These are phyloP conservation scores for Mercenaria mercenaria DNA, from an alignment of 1,140 invertebrate species.

Conservation along the genomic window DNA sequence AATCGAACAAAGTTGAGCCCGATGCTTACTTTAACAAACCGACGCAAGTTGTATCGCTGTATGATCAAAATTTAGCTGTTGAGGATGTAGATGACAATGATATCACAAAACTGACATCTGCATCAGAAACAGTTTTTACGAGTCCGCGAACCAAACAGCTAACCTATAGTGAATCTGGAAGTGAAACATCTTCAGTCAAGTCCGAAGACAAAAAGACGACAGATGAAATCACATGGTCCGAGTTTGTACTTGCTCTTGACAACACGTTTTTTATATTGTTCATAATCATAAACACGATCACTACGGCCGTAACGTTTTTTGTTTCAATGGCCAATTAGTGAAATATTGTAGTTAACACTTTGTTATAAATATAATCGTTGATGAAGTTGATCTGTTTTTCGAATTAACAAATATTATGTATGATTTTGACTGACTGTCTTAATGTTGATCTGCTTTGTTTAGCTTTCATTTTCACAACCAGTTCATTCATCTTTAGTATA, in stretches of 20 bases:
- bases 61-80: not conserved
- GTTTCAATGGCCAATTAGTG: slow-evolving; percentile 9
- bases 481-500: too few species aligned
- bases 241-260: not conserved
- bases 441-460: too few species aligned
- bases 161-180: not conserved
- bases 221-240: slow-evolving; percentile 25
- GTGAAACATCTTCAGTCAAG: not conserved
- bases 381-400: too few species aligned
- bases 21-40: slow-evolving; percentile 37
- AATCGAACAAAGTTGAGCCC: slow-evolving; percentile 25
- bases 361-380: too few species aligned
- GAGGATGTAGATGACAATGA: not conserved
- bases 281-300: not conserved
- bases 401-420: too few species aligned
- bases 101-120: not conserved
- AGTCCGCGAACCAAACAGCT: too few species aligned
- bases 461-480: too few species aligned
- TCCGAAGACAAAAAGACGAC: not conserved
- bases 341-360: too few species aligned
- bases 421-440: too few species aligned
- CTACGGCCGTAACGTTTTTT: slow-evolving; percentile 1
- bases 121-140: too few species aligned
- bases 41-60: not conserved
- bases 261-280: not conserved